Evolutionary conservation across 2,797 vertebrate genomes (phyloP), one percentile per base, ranked within the genome.

Genomic region (Erpetoichthys calabaricus): DNA sequence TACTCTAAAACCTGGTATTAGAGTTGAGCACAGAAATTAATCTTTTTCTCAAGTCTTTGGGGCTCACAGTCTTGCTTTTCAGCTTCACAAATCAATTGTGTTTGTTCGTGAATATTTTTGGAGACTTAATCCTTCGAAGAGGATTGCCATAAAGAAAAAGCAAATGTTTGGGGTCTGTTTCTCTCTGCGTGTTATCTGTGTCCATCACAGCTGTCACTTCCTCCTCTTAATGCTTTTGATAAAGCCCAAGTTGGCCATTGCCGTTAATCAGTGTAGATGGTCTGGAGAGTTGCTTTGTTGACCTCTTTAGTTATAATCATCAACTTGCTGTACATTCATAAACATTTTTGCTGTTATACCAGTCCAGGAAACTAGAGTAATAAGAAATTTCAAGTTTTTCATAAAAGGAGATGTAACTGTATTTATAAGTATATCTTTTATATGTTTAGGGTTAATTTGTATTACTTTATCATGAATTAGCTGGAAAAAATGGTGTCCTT

Each of bases 31-130:
- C 2, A 25, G 25, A 25, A 25, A 25, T 25, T 25, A 25, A 25
- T 25, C 25, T 25, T 25, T 25, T 25, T 25, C 25, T 25, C 25
- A n/a, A n/a, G n/a, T n/a, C n/a, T n/a, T n/a, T n/a, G n/a, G n/a
- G n/a, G n/a, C n/a, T n/a, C n/a, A n/a, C 25, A 25, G 25, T 25
- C 68, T 65, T 53, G 66, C 55, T 68, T 68, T 68, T 41, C 58
- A 6, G 65, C 72, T 72, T 72, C 66, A 71, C 62, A 67, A 63
- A 47, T 55, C 0, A 53, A 46, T 5, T 50, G 5, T 44, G 6
- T 60, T 53, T 5, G 0, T 4, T n/a, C 2, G 57, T 10, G 44
- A 57, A 3, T 47, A 59, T 51, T 25, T 54, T 9, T 58, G 67
- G 56, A 58, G 64, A 6, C 46, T 44, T 61, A 55, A 56, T 59